Evolutionary conservation across 2,113 vertebrate genomes (phyloP), one percentile per base, ranked within the genome.

Genomic region (Gnathonemus echidnorhynchus): DNA sequence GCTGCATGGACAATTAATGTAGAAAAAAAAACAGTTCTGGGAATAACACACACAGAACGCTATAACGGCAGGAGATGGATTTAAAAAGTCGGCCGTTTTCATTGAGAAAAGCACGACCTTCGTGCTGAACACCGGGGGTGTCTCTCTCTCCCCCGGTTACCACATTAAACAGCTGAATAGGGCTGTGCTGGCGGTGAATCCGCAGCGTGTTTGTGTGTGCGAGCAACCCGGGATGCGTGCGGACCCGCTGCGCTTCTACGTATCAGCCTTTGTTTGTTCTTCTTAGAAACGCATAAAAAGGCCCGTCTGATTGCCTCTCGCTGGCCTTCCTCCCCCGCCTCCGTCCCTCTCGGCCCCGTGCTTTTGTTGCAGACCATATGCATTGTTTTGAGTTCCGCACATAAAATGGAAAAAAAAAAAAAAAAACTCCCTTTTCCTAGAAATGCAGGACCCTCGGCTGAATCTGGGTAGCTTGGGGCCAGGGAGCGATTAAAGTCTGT

Each of bases 261-360:
- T 42, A 88, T 17, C 19, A 3, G 9, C 46, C 27, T 58, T 88
- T 88, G 31, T 50, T 89, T 89, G 62, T 52, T 89, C 88, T 77
- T 89, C 56, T 66, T 10, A 74, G 88, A 89, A 89, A 89, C 2
- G 8, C n/a, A 89, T 50, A 89, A 89, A 87, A 70, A 88, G 39
- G 70, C 0, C 21, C 1, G 6, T 80, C 24, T 52, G 62, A 89
- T n/a, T 52, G 62, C 46, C 66, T 42, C 45, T 17, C 24, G 2
- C 27, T 6, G 45, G 35, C 35, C 77, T n/a, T 5, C 84, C 84
- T 24, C 86, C 86, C 48, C 86, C 86, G 46, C 86, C 49, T n/a
- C 45, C 0, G 0, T 21, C 52, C 7, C 87, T 53, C 31, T 10
- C 17, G 3, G 52, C 52, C 42, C 27, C 31, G 13, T 17, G 24